phyloP scores from a whole-genome alignment of 2,113 vertebrate species.

The Aleadryas rufinucha region DNA sequence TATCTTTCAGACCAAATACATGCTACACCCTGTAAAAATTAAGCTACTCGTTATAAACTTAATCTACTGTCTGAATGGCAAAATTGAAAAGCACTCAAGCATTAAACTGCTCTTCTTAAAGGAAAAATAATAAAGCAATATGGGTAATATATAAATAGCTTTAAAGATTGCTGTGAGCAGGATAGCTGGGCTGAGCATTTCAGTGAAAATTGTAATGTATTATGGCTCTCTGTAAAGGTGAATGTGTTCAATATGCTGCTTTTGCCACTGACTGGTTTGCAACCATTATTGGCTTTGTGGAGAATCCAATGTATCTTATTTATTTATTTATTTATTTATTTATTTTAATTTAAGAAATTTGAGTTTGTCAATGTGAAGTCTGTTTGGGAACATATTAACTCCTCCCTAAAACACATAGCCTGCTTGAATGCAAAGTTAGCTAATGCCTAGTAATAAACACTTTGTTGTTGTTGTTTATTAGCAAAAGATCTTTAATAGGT shows the following conservation, averaged over 20 bases:
- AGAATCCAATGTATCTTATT: not conserved
- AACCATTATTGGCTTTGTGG: not conserved
- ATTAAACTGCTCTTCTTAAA: constrained; percentile 46
- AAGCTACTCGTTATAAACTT: constrained; percentile 35
- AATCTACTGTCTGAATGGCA: constrained; percentile 33
- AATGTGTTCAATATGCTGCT: not conserved
- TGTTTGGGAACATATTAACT: not conserved
- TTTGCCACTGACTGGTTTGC: not conserved
- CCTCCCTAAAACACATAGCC: not conserved
- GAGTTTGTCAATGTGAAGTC: not conserved
- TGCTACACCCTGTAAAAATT: constrained; percentile 40
- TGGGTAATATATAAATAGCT: constrained; percentile 5
- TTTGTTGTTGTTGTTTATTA: not conserved
- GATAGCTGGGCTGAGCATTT: not conserved
- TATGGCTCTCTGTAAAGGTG: not conserved
- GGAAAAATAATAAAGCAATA: constrained; percentile 50
- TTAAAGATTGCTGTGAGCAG: not conserved
- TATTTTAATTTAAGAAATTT: not conserved
- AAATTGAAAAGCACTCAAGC: constrained; percentile 61
- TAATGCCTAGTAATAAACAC: not conserved
- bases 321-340: not conserved
- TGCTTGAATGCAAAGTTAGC: not conserved
- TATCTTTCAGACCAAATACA: constrained; percentile 12
- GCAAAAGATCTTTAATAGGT: not conserved
- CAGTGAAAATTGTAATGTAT: not conserved